A percentile compares a stretch with the other conserved stretches of the same genome.
Evolutionary conservation across 2,797 vertebrate genomes (phyloP).

Genomic region (Argyrosomus regius): DNA sequence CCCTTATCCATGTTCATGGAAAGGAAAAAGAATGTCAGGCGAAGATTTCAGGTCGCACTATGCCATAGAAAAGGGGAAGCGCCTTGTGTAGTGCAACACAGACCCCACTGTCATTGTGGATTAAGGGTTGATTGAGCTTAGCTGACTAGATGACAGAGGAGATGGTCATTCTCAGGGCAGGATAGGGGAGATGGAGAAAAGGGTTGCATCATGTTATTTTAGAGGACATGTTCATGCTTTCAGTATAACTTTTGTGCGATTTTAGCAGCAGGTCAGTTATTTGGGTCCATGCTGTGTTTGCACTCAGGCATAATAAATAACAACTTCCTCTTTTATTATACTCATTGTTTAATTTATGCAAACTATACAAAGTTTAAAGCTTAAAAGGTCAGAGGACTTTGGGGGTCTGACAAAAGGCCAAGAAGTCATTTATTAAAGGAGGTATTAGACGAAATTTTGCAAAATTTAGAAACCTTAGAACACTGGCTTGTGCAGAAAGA

Average conservation of each 20-base stretch:
- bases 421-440: neutral
- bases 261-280: neutral
- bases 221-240: neutral
- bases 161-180: slow-evolving; percentile 73
- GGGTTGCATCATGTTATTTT: slow-evolving; percentile 17
- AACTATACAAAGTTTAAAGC: slow-evolving; percentile 7
- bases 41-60: slow-evolving; percentile 77
- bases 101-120: slow-evolving; percentile 73
- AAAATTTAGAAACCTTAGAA: slow-evolving; percentile 3
- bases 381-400: neutral
- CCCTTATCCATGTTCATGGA: slow-evolving; percentile 60
- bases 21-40: slow-evolving; percentile 70
- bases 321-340: slow-evolving; percentile 6
- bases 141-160: slow-evolving; percentile 74
- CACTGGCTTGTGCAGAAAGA: neutral
- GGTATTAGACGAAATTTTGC: neutral
- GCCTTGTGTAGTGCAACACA: slow-evolving; percentile 67
- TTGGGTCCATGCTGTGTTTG: neutral
- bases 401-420: neutral
- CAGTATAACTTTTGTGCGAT: neutral
- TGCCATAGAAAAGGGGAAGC: slow-evolving; percentile 68
- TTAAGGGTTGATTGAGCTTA: slow-evolving; percentile 74
- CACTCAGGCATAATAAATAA: neutral
- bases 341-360: neutral
- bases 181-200: slow-evolving; percentile 17